These are phyloP conservation scores for Malurus melanocephalus DNA, from an alignment of 2,113 vertebrate species.

Conservation along the genomic window DNA sequence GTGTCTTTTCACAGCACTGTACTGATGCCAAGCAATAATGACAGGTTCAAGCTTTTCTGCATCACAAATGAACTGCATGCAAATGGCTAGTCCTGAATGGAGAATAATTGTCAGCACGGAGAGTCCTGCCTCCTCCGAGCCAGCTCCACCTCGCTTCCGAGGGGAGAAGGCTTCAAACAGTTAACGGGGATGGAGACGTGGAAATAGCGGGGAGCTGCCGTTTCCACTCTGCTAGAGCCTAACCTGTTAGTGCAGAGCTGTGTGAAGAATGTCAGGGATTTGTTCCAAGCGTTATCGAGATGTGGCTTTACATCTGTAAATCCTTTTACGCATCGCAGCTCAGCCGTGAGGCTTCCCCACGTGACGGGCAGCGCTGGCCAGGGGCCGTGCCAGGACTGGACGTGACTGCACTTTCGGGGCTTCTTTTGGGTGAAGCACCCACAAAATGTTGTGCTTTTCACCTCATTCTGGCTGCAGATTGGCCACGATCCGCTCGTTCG, in stretches of 20 bases:
- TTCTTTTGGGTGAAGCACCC: not conserved
- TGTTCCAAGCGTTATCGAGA: slow-evolving; percentile 65
- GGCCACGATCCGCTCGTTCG: accelerated
- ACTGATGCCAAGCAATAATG: slow-evolving; percentile 74
- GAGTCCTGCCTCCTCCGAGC: not conserved
- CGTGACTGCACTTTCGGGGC: accelerated
- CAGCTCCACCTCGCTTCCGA: not conserved
- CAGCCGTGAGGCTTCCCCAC: slow-evolving; percentile 57
- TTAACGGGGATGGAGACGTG: not conserved
- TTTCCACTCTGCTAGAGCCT: slow-evolving; percentile 60
- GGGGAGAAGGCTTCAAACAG: slow-evolving; percentile 18
- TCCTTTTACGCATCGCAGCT: slow-evolving; percentile 67
- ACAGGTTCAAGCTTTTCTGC: slow-evolving; percentile 76
- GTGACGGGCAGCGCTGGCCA: slow-evolving; percentile 32
- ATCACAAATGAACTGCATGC: slow-evolving; percentile 74
- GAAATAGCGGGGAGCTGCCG: slow-evolving; percentile 49
- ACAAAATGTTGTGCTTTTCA: accelerated
- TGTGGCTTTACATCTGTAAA: slow-evolving; percentile 67
- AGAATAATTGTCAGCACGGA: slow-evolving; percentile 61
- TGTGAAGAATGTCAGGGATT: slow-evolving; percentile 64
- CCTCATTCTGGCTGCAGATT: accelerated
- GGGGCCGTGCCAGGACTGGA: accelerated
- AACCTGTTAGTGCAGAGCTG: slow-evolving; percentile 68
- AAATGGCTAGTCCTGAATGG: slow-evolving; percentile 72
- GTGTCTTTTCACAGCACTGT: slow-evolving; percentile 49